phyloP scores from a whole-genome alignment of 2,113 vertebrate species.

The Gila orcuttii region DNA sequence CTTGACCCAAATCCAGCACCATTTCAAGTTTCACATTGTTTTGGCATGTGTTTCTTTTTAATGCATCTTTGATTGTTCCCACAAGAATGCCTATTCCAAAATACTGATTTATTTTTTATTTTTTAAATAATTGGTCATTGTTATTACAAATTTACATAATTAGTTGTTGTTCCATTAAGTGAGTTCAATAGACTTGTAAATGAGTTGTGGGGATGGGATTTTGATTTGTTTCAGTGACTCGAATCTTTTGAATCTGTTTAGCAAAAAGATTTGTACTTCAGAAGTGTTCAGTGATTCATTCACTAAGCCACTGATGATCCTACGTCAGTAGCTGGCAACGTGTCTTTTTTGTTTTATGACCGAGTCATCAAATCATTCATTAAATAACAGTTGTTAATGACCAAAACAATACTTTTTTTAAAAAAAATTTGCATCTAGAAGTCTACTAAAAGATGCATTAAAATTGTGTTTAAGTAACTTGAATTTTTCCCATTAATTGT shows the following conservation, averaged over 20 bases:
- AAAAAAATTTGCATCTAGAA: too few relatives aligned
- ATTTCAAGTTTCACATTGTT: conserved; percentile 62
- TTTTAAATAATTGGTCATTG: background rate
- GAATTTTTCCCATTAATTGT: too few relatives aligned
- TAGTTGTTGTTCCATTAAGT: background rate
- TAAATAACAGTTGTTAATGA: too few relatives aligned
- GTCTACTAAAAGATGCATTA: too few relatives aligned
- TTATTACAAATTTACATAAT: background rate
- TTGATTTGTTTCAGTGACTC: background rate
- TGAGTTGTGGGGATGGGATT: background rate
- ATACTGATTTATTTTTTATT: background rate
- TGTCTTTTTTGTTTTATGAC: background rate
- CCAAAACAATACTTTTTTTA: too few relatives aligned
- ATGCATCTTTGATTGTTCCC: conserved; percentile 34
- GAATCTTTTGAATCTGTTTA: background rate
- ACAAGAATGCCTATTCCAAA: conserved; percentile 24
- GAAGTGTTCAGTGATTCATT: background rate
- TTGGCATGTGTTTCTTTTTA: conserved; percentile 39
- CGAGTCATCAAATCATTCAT: too few relatives aligned
- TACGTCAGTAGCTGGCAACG: background rate
- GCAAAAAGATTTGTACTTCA: background rate
- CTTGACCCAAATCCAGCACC: conserved; percentile 64
- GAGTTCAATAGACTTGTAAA: background rate
- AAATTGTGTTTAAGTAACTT: too few relatives aligned
- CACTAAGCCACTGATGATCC: background rate